Evolutionary conservation across 2,113 vertebrate genomes (phyloP).

Genomic region (Dipodomys ordii): DNA sequence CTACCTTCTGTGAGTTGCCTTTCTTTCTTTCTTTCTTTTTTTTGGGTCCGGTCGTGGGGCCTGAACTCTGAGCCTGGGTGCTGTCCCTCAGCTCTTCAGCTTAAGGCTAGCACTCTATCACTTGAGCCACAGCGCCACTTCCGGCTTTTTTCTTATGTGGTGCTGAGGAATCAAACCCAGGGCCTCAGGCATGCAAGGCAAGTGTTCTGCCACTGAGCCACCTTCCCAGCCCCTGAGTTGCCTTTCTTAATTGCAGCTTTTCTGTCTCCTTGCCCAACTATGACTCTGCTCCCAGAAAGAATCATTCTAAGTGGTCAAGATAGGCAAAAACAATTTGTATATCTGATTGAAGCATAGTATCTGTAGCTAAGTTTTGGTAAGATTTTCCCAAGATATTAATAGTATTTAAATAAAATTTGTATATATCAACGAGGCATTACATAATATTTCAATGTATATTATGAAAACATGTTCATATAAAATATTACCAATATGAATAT

Average conservation of each 20-base stretch:
- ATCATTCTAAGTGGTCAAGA: background rate
- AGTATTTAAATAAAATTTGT: background rate
- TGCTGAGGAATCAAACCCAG: too few relatives aligned
- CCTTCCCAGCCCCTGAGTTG: too few relatives aligned
- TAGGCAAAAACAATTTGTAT: background rate
- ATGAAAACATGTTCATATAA: too few relatives aligned
- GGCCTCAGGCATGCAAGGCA: too few relatives aligned
- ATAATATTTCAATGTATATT: background rate
- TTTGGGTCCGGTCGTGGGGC: too few relatives aligned
- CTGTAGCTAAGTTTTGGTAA: background rate
- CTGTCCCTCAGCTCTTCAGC: too few relatives aligned
- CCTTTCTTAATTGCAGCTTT: background rate
- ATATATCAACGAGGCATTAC: background rate
- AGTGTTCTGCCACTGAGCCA: too few relatives aligned
- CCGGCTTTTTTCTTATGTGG: too few relatives aligned
- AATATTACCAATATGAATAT: too few relatives aligned
- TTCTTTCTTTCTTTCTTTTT: background rate
- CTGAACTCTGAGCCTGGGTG: too few relatives aligned
- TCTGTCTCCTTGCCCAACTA: background rate
- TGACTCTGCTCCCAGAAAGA: background rate
- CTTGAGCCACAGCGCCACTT: too few relatives aligned
- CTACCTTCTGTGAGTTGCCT: background rate
- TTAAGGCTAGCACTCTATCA: too few relatives aligned
- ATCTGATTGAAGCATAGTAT: background rate
- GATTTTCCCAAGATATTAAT: background rate